Conservation (phyloP, 2,888 invertebrate species). For the Electrophaes corylata region DNA sequence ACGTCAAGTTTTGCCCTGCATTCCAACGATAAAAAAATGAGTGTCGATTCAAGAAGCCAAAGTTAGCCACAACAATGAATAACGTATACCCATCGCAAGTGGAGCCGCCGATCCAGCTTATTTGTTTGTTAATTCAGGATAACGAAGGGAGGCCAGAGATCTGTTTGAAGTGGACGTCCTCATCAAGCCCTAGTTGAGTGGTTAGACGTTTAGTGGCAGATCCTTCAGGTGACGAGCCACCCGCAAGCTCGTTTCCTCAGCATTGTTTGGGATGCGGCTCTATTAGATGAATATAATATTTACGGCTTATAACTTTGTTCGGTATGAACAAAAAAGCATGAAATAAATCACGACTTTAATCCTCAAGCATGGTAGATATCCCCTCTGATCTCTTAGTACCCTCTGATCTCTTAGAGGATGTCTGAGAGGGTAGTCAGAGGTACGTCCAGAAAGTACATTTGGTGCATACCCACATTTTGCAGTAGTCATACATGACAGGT, state of each 20-base stretch:
- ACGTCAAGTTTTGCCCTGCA: constrained; percentile 62
- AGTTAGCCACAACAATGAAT: constrained; percentile 62
- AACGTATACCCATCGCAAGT: constrained; percentile 45
- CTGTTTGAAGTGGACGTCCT: constrained; percentile 49
- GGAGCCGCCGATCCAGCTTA: constrained; percentile 59
- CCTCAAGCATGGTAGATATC: too few relatives aligned
- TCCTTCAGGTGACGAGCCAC: constrained; percentile 40
- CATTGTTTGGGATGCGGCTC: constrained; percentile 30
- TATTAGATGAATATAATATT: neutral
- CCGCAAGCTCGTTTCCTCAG: constrained; percentile 46
- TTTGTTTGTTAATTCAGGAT: constrained; percentile 45
- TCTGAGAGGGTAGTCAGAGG: too few relatives aligned
- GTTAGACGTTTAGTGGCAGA: constrained; percentile 36
- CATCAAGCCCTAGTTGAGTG: constrained; percentile 38
- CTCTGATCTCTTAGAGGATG: too few relatives aligned
- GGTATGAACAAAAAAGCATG: too few relatives aligned
- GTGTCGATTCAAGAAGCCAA: constrained; percentile 69
- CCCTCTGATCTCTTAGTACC: too few relatives aligned
- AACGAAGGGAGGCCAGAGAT: constrained; percentile 47
- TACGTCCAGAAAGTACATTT: too few relatives aligned
- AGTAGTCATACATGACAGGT: too few relatives aligned
- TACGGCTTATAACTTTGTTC: neutral
- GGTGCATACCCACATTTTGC: too few relatives aligned
- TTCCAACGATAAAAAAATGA: constrained; percentile 71
- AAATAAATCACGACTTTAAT: too few relatives aligned